phyloP scores from a whole-genome alignment of 2,113 vertebrate species.

The Amia ocellicauda region DNA sequence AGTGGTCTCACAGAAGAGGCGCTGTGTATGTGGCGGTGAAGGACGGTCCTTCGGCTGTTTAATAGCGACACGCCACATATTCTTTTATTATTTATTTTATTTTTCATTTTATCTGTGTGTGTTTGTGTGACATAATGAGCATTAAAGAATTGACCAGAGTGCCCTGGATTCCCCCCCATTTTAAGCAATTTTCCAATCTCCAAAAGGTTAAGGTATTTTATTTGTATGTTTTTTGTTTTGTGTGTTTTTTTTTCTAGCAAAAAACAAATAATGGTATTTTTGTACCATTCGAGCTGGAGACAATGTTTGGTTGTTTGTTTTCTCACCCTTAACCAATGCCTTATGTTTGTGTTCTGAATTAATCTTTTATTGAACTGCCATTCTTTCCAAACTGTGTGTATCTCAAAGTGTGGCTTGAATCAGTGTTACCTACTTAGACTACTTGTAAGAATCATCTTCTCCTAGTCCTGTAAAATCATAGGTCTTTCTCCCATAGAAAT shows the following conservation, averaged over 20 bases:
- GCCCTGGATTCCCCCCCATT: neutral
- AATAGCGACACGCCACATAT: neutral
- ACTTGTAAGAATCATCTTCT: neutral
- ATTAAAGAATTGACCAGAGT: constrained; percentile 12
- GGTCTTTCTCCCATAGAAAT: neutral
- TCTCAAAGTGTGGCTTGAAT: constrained; percentile 10
- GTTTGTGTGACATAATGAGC: neutral
- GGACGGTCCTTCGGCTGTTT: too few relatives aligned
- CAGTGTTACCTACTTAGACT: constrained; percentile 6
- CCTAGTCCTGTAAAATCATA: neutral
- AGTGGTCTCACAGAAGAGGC: neutral
- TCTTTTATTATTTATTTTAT: neutral
- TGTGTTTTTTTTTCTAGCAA: neutral
- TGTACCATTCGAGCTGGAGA: neutral
- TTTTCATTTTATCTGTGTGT: neutral
- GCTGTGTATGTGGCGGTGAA: too few relatives aligned
- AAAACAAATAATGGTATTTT: neutral
- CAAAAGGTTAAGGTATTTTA: constrained; percentile 4
- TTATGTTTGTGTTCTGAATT: constrained; percentile 10
- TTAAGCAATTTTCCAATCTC: constrained; percentile 8
- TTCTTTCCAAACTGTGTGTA: constrained; percentile 5
- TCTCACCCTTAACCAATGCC: constrained; percentile 16
- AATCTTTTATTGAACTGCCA: constrained; percentile 1
- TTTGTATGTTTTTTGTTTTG: constrained; percentile 4
- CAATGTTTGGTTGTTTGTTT: constrained; percentile 3